These are phyloP conservation scores for Morus bassanus DNA, from an alignment of 2,797 vertebrate genomes.

Conservation along the genomic window DNA sequence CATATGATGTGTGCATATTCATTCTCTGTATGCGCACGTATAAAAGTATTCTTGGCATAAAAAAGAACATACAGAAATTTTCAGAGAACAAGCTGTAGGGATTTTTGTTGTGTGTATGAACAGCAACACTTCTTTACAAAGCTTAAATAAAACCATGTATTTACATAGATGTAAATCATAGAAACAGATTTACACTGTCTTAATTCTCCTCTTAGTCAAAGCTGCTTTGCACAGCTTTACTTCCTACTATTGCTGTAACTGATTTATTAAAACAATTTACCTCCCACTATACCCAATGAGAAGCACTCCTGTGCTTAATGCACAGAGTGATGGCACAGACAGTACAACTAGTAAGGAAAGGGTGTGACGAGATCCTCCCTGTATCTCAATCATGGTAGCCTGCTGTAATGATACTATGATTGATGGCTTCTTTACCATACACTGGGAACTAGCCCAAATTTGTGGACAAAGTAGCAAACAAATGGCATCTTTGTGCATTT, in stretches of 20 bases:
- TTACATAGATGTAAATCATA: not conserved
- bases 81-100: not conserved
- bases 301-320: not conserved
- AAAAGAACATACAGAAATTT: not conserved
- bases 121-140: not conserved
- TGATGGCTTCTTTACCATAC: not conserved
- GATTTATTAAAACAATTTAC: not conserved
- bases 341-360: fast-evolving
- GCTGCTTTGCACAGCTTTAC: slow-evolving; percentile 30
- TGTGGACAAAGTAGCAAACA: not conserved
- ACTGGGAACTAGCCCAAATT: not conserved
- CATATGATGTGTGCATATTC: not conserved
- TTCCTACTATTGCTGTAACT: not conserved
- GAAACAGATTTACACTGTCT: slow-evolving; percentile 16
- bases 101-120: not conserved
- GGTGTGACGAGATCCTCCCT: not conserved
- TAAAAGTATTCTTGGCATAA: not conserved
- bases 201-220: slow-evolving; percentile 36
- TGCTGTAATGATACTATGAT: fast-evolving
- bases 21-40: not conserved
- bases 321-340: fast-evolving
- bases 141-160: slow-evolving; percentile 2
- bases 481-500: not conserved
- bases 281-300: fast-evolving
- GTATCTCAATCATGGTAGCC: fast-evolving